Base-by-base conservation (phyloP, 2,888 invertebrate genomes). In the Caenorhabditis sp. region DNA sequence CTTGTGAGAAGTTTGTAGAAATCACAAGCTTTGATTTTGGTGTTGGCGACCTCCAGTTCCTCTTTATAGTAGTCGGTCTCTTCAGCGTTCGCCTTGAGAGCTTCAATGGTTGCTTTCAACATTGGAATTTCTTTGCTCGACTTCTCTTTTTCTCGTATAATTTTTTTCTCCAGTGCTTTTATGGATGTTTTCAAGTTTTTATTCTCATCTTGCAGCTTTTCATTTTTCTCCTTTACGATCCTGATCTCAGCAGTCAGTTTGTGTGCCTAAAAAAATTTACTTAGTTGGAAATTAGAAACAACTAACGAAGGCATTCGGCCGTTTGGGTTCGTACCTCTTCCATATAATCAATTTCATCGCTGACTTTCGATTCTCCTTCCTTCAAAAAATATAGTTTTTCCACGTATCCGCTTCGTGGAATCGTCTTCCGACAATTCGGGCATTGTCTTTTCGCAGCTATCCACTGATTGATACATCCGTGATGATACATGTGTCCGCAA, bases 381-480 rank as follows among this genome's bases (percentile, higher is more conserved):
- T n/a, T n/a, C n/a, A n/a, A n/a, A n/a, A 78, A 78, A 27, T 52
- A 78, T 17, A 78, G 50, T 11, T 73, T 78, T n/a, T 78, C 78
- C 2, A 78, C 58, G 20, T 73, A 46, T 8, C 71, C 76, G 55
- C 39, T 68, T 20, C 62, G 66, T 6, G 63, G 58, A 2, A 78
- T 50, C 7, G 41, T 17, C 27, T 62, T 61, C 24, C 78, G 56
- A 62, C 78, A 78, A 46, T 58, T 78, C 11, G 78, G 78, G n/a
- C 78, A 78, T 24, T 72, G 70, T 11, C n/a, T 50, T 20, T 78
- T 78, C 13, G 66, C 61, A 1, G 50, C 59, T 0, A 76, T 41
- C 78, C 78, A 78, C 39, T 72, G 52, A 8, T 56, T 27, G n/a
- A 78, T 48, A 17, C 78, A 78, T 20, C 50, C 45, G 30, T 39